Evolutionary conservation across 1,140 invertebrate genomes (phyloP).

Genomic region (Drosophila bocki): DNA sequence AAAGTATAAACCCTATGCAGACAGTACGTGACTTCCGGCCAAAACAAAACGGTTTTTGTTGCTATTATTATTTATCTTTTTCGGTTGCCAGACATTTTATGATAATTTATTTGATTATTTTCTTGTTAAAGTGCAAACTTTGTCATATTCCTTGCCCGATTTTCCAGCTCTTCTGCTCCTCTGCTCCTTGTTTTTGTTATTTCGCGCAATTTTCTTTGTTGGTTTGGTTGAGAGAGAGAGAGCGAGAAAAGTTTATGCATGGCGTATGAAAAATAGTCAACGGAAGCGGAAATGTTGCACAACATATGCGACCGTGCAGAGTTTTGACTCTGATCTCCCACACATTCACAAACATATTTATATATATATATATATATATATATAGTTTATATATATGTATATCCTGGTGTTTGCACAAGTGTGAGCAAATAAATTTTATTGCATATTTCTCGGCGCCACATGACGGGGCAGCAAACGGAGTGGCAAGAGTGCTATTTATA

Average conservation of each 20-base stretch:
- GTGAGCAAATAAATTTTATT: constrained; percentile 76
- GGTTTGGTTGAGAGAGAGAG: constrained; percentile 7
- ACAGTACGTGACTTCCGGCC: constrained; percentile 83
- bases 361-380: background rate
- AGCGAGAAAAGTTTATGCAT: constrained; percentile 53
- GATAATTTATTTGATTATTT: constrained; percentile 84
- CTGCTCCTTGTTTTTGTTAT: constrained; percentile 40
- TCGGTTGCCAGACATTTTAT: constrained; percentile 68
- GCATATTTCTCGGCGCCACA: constrained; percentile 79
- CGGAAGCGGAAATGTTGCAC: constrained; percentile 82
- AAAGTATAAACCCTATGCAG: constrained; percentile 55
- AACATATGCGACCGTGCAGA: constrained; percentile 71
- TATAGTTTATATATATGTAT: constrained; percentile 1
- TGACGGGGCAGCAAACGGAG: constrained; percentile 58
- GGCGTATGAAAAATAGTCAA: constrained; percentile 52
- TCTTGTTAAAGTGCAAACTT: constrained; percentile 83
- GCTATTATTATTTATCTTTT: constrained; percentile 21
- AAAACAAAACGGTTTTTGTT: constrained; percentile 78
- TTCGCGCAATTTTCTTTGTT: constrained; percentile 55
- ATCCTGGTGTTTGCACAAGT: constrained; percentile 44
- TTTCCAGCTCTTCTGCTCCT: background rate
- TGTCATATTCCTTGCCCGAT: constrained; percentile 63
- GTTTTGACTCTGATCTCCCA: constrained; percentile 35
- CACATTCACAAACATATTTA: background rate
- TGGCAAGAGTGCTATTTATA: constrained; percentile 52